Base-by-base conservation (phyloP, 2,888 invertebrate species). In the Platycnemis pennipes region DNA sequence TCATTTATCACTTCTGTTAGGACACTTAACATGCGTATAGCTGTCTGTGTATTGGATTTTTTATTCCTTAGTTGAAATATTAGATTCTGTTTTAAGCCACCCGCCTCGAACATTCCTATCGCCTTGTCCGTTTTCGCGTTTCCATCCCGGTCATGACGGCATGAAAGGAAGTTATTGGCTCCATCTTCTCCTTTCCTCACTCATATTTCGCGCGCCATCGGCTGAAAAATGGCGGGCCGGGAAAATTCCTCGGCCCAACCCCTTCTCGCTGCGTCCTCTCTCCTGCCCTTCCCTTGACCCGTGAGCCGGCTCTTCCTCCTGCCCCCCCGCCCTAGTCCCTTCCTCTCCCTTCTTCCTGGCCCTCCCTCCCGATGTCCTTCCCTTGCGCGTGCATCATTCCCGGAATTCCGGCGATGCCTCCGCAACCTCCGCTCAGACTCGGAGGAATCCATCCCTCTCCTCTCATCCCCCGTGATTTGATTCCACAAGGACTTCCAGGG, bases 381-480 rank as follows among this genome's bases (percentile, higher is more conserved):
- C n/a, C 45, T 19, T 16, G 46, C 45, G 42, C 42, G 56, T 56
- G 42, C 91, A 91, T 91, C 91, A 91, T 91, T 91, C 91, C 91
- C 26, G 44, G 37, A 44, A 91, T 91, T 69, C 91, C 91, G n/a
- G 63, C 63, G n/a, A 91, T 91, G 31, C 91, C 91, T 91, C 44
- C 44, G 87, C 87, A 87, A 45, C 87, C 45, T 87, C 87, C 0
- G 56, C 42, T 26, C 91, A 63, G 91, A 42, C 63, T 69, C 63
- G 42, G 44, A 91, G 91, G 91, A 91, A 63, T 91, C 63, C 69
- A 13, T 69, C 63, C 56, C 87, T 45, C 44, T 87, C 87, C 45
- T 42, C 42, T 42, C 86, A 22, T n/a, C 42, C 42, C 26, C 91
- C 91, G 91, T 91, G 91, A 91, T 91, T 91, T 91, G 91, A 91